phyloP scores from a whole-genome alignment of 2,797 vertebrate species.

The Basileuterus tristriatus region DNA sequence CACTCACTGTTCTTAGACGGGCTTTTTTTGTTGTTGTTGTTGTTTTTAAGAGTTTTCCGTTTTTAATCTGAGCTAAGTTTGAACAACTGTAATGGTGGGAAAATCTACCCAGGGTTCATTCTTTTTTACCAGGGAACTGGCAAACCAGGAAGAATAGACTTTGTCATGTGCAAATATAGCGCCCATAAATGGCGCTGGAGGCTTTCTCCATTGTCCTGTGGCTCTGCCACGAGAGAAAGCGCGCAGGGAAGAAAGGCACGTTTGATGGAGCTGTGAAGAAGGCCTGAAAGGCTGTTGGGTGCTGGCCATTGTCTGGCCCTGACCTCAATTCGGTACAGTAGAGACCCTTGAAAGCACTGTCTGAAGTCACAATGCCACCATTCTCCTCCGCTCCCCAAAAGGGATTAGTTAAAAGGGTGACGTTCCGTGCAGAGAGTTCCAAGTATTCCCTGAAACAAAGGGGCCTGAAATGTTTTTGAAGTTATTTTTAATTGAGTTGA shows the following conservation, averaged over 20 bases:
- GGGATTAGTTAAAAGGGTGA: slow-evolving; percentile 95
- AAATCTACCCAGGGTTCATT: slow-evolving; percentile 75
- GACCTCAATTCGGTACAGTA: slow-evolving; percentile 99
- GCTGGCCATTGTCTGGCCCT: slow-evolving; percentile 92
- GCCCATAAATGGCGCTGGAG: slow-evolving; percentile 77
- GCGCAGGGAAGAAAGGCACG: slow-evolving; percentile 85
- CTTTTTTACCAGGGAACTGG: slow-evolving; percentile 69
- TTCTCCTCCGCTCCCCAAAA: slow-evolving; percentile 92
- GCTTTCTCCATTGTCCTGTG: slow-evolving; percentile 81
- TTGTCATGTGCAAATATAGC: slow-evolving; percentile 84
- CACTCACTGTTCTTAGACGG: slow-evolving; percentile 36
- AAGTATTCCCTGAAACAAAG: slow-evolving; percentile 90
- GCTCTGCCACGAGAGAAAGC: slow-evolving; percentile 90
- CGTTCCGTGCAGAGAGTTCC: slow-evolving; percentile 94
- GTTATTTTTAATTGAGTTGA: slow-evolving; percentile 90
- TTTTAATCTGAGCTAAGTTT: slow-evolving; percentile 67
- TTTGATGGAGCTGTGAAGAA: slow-evolving; percentile 98
- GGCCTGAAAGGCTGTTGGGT: slow-evolving; percentile 94
- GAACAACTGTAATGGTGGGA: slow-evolving; percentile 79
- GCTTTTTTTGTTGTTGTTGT: not conserved
- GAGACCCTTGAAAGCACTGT: slow-evolving; percentile 95
- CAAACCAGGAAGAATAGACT: slow-evolving; percentile 80
- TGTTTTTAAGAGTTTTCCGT: slow-evolving; percentile 45
- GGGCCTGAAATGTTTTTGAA: slow-evolving; percentile 85
- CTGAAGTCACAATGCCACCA: slow-evolving; percentile 93